These are phyloP conservation scores for Aviceda subcristata DNA, from an alignment of 2,113 vertebrate species.

Conservation along the genomic window DNA sequence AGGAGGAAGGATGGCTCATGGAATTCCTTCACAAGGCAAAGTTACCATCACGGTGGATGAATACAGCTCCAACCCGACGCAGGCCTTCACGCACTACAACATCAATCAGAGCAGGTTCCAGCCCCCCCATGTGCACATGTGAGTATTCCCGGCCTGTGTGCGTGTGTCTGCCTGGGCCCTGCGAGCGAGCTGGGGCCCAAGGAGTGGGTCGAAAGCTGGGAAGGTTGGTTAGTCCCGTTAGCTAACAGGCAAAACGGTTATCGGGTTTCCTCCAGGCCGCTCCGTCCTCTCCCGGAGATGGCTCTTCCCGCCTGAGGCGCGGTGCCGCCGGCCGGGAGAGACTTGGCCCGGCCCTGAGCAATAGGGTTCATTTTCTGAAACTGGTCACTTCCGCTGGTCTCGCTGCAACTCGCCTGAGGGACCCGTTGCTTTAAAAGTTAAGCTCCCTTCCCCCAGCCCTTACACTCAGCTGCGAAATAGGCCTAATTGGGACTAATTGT, in stretches of 20 bases:
- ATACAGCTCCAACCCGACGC: conserved; percentile 98
- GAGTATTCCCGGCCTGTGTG: conserved; percentile 61
- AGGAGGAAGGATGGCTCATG: conserved; percentile 93
- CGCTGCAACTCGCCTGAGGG: neutral
- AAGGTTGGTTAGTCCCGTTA: fast-evolving
- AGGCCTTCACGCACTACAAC: conserved; percentile 98
- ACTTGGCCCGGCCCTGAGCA: neutral
- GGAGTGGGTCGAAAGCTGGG: neutral
- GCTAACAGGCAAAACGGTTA: fast-evolving
- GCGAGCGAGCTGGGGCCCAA: fast-evolving
- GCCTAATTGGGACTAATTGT: conserved; percentile 75
- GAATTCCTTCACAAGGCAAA: conserved; percentile 95
- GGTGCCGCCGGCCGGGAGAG: fast-evolving
- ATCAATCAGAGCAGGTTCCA: conserved; percentile 99
- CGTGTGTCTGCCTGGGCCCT: neutral
- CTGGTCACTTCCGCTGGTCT: neutral
- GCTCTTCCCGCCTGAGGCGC: neutral
- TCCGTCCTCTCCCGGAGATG: neutral
- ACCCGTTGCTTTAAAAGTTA: conserved; percentile 40
- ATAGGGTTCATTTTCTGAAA: neutral
- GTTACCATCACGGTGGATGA: conserved; percentile 96
- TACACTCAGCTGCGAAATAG: conserved; percentile 66
- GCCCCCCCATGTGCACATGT: conserved; percentile 98
- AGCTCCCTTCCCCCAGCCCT: conserved; percentile 46
- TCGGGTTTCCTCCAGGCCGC: fast-evolving